Base-by-base conservation (phyloP, 2,888 invertebrate genomes). In the Chymomyza fuscimana region DNA sequence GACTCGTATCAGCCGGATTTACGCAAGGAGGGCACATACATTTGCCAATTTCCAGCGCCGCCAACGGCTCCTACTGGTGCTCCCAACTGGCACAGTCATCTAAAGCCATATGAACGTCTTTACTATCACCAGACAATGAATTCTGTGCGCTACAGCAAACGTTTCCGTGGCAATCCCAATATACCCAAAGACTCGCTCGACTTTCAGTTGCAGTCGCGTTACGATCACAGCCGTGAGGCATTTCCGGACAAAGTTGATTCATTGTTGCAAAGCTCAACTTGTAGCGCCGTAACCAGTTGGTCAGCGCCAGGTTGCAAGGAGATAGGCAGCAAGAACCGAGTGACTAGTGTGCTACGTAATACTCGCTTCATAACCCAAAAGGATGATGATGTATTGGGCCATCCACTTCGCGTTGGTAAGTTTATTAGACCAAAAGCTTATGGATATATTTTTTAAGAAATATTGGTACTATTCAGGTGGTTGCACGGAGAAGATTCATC, bases 101-200 rank as follows among this genome's bases (percentile, higher is more conserved):
- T 93, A 65, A 84, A 86, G 32, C 92, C 93, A 0, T 91, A 90
- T 70, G 91, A 93, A 70, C 91, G 93, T 5, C 86, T 93, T 62
- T 93, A 90, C 78, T 92, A 92, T 68, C 93, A 93, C 76, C 93
- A 94, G 77, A 94, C 94, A 0, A 90, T 94, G 74, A 92, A 93
- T 72, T 93, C 93, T 46, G 92, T 93, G 6, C 92, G 93, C 40
- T 90, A 92, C 76, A 92, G 90, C 82, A 92, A 91, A 51, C 89
- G 92, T 59, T 93, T 92, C 77, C 77, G 84, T 9, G 87, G 82
- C 12, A 84, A 83, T 70, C 71, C 81, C 2, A 78, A 80, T 61
- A 84, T 91, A 40, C 96, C 96, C 0, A 92, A 93, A 25, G 96
- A 96, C 88, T 93, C 94, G 60, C 92, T 96, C 70, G 96, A 96